Base-by-base conservation (phyloP, 2,888 invertebrate genomes). In the Eumerus sabulonum region DNA sequence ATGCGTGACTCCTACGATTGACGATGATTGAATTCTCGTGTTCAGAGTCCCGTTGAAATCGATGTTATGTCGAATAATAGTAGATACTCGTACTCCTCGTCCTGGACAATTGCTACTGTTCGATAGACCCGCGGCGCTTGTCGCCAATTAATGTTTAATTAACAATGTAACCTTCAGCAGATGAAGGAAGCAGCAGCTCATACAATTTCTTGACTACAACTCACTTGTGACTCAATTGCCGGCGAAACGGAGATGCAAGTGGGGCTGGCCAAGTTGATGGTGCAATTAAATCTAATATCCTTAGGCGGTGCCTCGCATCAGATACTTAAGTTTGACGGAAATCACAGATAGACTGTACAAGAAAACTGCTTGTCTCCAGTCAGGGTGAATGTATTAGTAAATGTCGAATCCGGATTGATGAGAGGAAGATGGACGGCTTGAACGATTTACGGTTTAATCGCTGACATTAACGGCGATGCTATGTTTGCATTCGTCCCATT, bases 121-220 rank as follows among this genome's bases (percentile, higher is more conserved):
- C n/a, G 64, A 42, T 62, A 50, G 56, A 54, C n/a, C 47, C 36
- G 17, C 70, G 12, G 47, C 44, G 54, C 42, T 27, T 59, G 59
- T 50, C 59, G 63, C 68, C 77, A 79, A 79, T 79, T 79, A 79
- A 79, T 53, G 62, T 48, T 68, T 73, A 79, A 79, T 79, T 79
- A 77, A 68, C 54, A 47, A 73, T 57, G 50, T 67, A 79, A 68
- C 77, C 77, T 73, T 73, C 44, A 73, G 47, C 59, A 54, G 57
- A 51, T 53, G 63, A 18, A 27, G 27, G 63, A 18, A 27, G 27
- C 27, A 4, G 27, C 2, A 27, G 27, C 7, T 27, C 27, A 27
- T n/a, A n/a, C n/a, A 27, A 7, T 7, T 27, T 2, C 27, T 27
- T 27, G 27, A 27, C 27, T 27, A 7, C 27, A 27, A 27, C 7